phyloP scores from a whole-genome alignment of 2,888 invertebrate genomes.

The Lasioglossum malachurum region DNA sequence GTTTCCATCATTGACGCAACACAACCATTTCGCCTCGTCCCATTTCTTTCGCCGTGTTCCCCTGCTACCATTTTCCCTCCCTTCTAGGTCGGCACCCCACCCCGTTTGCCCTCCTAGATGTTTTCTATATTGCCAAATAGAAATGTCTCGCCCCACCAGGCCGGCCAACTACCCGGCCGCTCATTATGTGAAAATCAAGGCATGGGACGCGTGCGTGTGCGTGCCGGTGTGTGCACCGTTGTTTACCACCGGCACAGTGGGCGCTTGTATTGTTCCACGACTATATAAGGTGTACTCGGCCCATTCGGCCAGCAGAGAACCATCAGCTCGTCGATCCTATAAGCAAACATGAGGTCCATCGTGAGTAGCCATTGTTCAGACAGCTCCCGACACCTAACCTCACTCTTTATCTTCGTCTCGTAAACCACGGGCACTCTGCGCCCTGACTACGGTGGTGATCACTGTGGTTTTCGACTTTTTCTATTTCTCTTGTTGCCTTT shows the following conservation, averaged over 20 bases:
- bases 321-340: constrained; percentile 65
- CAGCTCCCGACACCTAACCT: not conserved
- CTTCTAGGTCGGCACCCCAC: constrained; percentile 20
- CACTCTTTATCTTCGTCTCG: not conserved
- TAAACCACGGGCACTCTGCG: not conserved
- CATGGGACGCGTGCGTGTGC: constrained; percentile 48
- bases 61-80: constrained; percentile 24
- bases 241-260: constrained; percentile 48
- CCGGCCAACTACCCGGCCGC: constrained; percentile 9
- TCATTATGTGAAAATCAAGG: constrained; percentile 70
- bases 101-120: constrained; percentile 7
- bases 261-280: constrained; percentile 71
- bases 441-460: not conserved
- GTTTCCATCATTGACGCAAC: constrained; percentile 65
- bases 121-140: constrained; percentile 50
- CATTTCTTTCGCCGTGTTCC: constrained; percentile 40
- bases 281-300: constrained; percentile 76
- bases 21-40: constrained; percentile 45
- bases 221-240: constrained; percentile 32
- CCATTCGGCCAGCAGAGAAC: constrained; percentile 65
- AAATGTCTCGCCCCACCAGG: constrained; percentile 39
- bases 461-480: no score
- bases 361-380: constrained; percentile 68
- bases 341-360: constrained; percentile 74
- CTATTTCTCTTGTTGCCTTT: no score